phyloP scores from a whole-genome alignment of 1,140 invertebrate species.

The Anthonomus grandis region DNA sequence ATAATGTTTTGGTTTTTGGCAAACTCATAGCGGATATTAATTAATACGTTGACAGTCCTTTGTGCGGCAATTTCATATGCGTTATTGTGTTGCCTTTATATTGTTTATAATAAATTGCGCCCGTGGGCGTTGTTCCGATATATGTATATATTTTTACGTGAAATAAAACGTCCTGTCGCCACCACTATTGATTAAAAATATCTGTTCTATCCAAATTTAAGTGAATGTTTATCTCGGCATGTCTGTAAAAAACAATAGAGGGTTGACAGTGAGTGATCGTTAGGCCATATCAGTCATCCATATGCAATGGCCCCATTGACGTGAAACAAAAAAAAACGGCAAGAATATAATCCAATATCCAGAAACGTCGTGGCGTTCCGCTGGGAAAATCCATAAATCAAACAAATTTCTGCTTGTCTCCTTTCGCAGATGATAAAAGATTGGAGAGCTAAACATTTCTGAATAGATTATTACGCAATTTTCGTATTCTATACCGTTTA shows the following conservation, averaged over 20 bases:
- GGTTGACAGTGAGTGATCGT: constrained; percentile 24
- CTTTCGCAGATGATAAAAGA: constrained; percentile 25
- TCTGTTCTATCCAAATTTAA: too few relatives aligned
- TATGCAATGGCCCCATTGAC: constrained; percentile 9
- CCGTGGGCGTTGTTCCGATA: too few relatives aligned
- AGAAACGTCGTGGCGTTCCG: not conserved
- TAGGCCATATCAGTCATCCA: constrained; percentile 10
- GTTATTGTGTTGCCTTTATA: too few relatives aligned
- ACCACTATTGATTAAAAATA: too few relatives aligned
- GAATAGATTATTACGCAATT: constrained; percentile 24
- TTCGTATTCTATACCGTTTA: constrained; percentile 5
- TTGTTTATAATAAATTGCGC: too few relatives aligned
- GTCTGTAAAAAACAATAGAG: constrained; percentile 16
- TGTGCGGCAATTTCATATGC: too few relatives aligned
- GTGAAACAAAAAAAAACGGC: constrained; percentile 24
- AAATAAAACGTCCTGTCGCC: too few relatives aligned
- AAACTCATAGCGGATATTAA: too few relatives aligned
- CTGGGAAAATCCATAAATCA: constrained; percentile 20
- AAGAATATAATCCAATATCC: constrained; percentile 5
- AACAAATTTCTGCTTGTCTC: constrained; percentile 20
- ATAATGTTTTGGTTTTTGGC: too few relatives aligned
- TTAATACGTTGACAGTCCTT: too few relatives aligned
- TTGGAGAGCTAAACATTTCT: constrained; percentile 21
- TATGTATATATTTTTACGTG: too few relatives aligned
- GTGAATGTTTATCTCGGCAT: too few relatives aligned